These are phyloP conservation scores for Tethya wilhelma DNA, from an alignment of 37 sponge, comb jelly and placozoan species.

Conservation along the genomic window DNA sequence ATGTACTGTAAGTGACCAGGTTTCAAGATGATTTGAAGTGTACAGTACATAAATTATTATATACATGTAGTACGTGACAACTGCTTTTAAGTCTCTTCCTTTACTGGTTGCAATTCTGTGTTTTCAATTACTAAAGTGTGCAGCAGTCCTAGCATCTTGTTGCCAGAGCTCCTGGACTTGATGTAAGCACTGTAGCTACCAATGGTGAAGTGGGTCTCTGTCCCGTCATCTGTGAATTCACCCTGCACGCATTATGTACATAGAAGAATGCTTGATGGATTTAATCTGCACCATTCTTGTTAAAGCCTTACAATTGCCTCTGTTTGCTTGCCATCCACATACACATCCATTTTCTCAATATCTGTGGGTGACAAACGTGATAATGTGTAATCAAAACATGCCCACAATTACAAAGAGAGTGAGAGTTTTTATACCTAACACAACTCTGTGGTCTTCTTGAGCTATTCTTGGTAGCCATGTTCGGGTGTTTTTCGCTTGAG, in stretches of 20 bases:
- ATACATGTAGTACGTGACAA: too few species aligned
- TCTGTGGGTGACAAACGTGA: constrained; percentile 57
- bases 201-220: constrained; percentile 89
- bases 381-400: background rate
- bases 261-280: background rate
- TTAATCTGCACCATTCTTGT: background rate
- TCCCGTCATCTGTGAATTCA: constrained; percentile 91
- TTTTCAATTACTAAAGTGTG: constrained; percentile 66
- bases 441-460: constrained; percentile 82
- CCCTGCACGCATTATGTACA: constrained; percentile 56
- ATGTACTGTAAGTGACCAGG: too few species aligned
- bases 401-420: constrained; percentile 6
- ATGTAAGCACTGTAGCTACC: constrained; percentile 65
- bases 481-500: constrained; percentile 78
- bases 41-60: too few species aligned
- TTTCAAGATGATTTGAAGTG: too few species aligned
- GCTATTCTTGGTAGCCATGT: constrained; percentile 77
- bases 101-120: constrained; percentile 53
- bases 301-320: constrained; percentile 73
- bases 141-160: constrained; percentile 80
- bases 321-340: constrained; percentile 81
- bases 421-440: constrained; percentile 66
- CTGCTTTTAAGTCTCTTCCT: background rate
- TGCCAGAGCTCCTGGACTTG: constrained; percentile 82
- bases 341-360: constrained; percentile 87